phyloP scores from a whole-genome alignment of 2,113 vertebrate species.

The Vulpes ferrilata region DNA sequence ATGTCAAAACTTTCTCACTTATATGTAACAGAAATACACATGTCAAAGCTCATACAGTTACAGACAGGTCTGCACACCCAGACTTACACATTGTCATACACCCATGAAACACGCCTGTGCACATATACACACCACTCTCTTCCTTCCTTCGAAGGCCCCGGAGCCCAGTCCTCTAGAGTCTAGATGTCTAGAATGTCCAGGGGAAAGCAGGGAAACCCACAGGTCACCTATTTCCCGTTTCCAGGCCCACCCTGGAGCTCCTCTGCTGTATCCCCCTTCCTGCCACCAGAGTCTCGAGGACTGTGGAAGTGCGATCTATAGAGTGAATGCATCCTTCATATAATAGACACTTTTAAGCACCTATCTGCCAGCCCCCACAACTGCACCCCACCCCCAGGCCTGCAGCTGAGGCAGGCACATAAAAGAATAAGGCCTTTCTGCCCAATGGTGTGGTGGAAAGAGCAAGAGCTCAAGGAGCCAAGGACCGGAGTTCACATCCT shows the following conservation, averaged over 20 bases:
- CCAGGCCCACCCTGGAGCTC: not conserved
- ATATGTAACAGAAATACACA: not conserved
- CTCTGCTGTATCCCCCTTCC: not conserved
- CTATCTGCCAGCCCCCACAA: not conserved
- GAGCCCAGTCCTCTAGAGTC: not conserved
- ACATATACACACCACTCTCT: not conserved
- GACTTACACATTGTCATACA: not conserved
- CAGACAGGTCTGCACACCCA: not conserved
- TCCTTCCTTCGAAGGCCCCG: slow-evolving; percentile 32
- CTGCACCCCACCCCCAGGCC: not conserved
- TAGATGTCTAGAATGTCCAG: not conserved
- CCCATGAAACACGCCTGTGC: not conserved
- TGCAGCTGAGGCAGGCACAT: not conserved
- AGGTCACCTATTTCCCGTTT: not conserved
- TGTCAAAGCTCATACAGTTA: not conserved
- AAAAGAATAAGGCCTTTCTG: not conserved
- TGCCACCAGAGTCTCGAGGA: not conserved
- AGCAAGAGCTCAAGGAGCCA: not conserved
- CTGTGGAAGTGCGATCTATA: not conserved
- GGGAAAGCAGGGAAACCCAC: not conserved
- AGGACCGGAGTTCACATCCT: not conserved
- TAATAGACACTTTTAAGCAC: not conserved
- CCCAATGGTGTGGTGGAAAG: not conserved
- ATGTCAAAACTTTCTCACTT: not conserved
- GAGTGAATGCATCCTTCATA: not conserved